Conservation (phyloP, 2,888 invertebrate genomes). For the Luffia ferchaultella region DNA sequence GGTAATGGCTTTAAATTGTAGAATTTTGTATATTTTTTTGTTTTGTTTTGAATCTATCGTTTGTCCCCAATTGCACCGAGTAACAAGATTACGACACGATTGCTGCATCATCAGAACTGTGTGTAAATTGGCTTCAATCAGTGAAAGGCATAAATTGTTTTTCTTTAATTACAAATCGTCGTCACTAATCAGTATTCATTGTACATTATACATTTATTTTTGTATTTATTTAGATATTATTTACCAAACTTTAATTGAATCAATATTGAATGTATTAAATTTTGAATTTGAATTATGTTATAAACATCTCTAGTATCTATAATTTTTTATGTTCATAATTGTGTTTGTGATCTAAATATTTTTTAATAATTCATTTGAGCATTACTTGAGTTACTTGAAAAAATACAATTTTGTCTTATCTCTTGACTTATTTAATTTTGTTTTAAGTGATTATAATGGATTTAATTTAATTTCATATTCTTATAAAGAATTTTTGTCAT, state of each 20-base stretch:
- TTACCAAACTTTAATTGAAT: conserved; percentile 17
- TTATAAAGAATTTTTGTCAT: neutral
- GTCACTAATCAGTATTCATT: conserved; percentile 20
- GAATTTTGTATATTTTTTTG: neutral
- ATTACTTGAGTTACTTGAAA: neutral
- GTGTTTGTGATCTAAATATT: too few species aligned
- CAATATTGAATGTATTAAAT: neutral
- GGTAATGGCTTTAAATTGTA: neutral
- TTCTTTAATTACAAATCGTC: too few species aligned
- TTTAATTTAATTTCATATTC: neutral
- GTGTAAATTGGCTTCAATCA: neutral
- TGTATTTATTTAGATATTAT: conserved; percentile 34
- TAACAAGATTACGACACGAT: neutral
- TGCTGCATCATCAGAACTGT: neutral
- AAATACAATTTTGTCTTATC: neutral
- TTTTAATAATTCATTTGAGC: neutral
- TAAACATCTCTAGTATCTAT: too few species aligned
- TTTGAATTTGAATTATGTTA: too few species aligned
- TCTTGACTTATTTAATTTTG: neutral
- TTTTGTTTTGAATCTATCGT: neutral
- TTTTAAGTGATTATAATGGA: neutral
- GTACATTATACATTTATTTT: conserved; percentile 17
- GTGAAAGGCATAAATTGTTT: neutral
- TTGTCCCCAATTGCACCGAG: neutral
- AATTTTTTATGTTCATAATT: too few species aligned